Percentiles rank a stretch among this genome's conserved stretches.
Evolutionary conservation across 2,113 vertebrate species (phyloP).

Genomic region (Perca schrenkii): DNA sequence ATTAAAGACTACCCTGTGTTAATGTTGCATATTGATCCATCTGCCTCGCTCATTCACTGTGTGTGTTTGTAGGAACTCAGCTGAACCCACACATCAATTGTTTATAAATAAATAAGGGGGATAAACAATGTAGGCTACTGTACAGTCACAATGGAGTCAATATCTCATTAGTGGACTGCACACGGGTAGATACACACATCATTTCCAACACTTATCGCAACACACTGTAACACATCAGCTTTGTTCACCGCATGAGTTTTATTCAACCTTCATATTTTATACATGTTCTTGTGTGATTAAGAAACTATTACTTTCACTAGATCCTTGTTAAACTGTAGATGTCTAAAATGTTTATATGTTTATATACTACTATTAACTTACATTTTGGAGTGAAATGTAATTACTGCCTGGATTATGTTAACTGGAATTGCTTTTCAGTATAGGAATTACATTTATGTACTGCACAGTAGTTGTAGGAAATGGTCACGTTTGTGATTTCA

Average conservation of each 20-base stretch:
- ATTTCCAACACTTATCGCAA: conserved; percentile 22
- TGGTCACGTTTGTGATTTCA: background rate
- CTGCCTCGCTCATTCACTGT: conserved; percentile 32
- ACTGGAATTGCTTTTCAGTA: background rate
- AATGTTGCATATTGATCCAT: conserved; percentile 92
- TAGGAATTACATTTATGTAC: background rate
- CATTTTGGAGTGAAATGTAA: background rate
- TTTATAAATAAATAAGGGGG: conserved; percentile 92
- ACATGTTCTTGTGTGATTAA: background rate
- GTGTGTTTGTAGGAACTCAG: conserved; percentile 83
- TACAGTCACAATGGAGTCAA: conserved; percentile 82
- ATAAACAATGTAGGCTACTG: conserved; percentile 85
- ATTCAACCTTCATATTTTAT: conserved; percentile 18
- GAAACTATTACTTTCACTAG: background rate
- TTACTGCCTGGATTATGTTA: background rate
- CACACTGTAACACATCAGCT: conserved; percentile 3
- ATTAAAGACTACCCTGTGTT: conserved; percentile 88
- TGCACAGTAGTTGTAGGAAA: too few relatives aligned
- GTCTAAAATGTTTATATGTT: background rate
- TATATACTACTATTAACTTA: background rate
- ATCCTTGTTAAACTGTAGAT: conserved; percentile 6
- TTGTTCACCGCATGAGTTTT: conserved; percentile 19
- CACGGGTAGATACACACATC: conserved; percentile 20
- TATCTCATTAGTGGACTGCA: conserved; percentile 89
- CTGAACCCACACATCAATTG: conserved; percentile 92